These are phyloP conservation scores for Lepidothrix coronata DNA, from an alignment of 2,113 vertebrate species.

Conservation along the genomic window DNA sequence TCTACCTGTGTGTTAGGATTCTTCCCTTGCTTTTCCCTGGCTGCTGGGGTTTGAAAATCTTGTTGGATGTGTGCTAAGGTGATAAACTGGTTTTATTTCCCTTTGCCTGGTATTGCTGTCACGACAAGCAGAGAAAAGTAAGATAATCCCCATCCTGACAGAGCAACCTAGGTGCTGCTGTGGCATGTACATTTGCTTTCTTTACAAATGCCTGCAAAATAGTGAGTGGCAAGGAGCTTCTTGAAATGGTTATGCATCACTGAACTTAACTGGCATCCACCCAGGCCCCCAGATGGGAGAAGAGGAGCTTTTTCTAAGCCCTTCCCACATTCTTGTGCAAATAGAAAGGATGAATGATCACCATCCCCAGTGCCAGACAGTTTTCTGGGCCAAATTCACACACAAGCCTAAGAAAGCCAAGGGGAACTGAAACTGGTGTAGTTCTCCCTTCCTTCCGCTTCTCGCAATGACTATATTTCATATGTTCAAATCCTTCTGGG, in stretches of 20 bases:
- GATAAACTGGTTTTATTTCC: neutral
- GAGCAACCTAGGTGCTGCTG: neutral
- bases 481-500: conserved; percentile 36
- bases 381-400: conserved; percentile 57
- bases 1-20: neutral
- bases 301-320: conserved; percentile 36
- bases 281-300: conserved; percentile 51
- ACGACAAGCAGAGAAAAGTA: neutral
- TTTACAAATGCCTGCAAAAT: neutral
- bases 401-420: conserved; percentile 21
- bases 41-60: neutral
- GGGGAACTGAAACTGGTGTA: conserved; percentile 14
- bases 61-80: neutral
- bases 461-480: neutral
- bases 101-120: neutral
- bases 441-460: conserved; percentile 44
- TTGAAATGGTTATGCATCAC: conserved; percentile 52
- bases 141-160: neutral
- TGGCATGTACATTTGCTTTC: neutral
- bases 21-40: neutral
- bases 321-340: conserved; percentile 60
- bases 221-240: conserved; percentile 33
- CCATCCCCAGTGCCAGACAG: conserved; percentile 21
- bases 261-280: conserved; percentile 38
- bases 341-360: conserved; percentile 58